A percentile compares a stretch with the other conserved stretches of the same genome.
Conservation (phyloP, 1,140 invertebrate genomes). For the Homarus americanus region DNA sequence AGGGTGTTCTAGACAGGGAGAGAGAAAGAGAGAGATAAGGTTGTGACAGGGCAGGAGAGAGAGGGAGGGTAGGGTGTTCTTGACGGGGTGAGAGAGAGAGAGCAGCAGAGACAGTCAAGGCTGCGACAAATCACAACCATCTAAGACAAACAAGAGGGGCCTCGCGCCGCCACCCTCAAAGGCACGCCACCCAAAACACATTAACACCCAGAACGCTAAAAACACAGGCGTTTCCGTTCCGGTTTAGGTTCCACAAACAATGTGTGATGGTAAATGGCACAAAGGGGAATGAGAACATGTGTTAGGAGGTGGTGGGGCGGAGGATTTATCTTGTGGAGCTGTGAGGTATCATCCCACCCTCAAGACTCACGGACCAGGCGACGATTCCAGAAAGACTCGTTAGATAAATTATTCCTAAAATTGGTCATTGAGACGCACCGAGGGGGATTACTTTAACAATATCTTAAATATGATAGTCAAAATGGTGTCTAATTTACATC, state of each 20-base stretch:
- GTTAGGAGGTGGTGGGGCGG: not conserved
- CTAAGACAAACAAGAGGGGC: slow-evolving; percentile 36
- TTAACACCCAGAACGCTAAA: slow-evolving; percentile 39
- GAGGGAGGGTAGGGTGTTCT: not conserved
- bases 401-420: too few relatives aligned
- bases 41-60: not conserved
- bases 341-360: too few relatives aligned
- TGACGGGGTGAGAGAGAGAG: not conserved
- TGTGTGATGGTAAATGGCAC: not conserved
- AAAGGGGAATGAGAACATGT: not conserved
- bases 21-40: too few relatives aligned
- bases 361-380: too few relatives aligned
- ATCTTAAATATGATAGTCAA: too few relatives aligned
- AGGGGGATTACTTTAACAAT: too few relatives aligned
- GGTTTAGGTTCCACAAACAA: slow-evolving; percentile 59
- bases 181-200: slow-evolving; percentile 34
- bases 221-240: slow-evolving; percentile 42
- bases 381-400: too few relatives aligned
- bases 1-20: too few relatives aligned
- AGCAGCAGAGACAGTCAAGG: not conserved
- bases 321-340: too few relatives aligned
- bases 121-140: slow-evolving; percentile 25
- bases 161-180: slow-evolving; percentile 19
- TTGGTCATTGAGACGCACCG: too few relatives aligned
- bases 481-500: too few relatives aligned